phyloP scores from a whole-genome alignment of 2,888 invertebrate genomes.

The Hypselothyrea guttata region DNA sequence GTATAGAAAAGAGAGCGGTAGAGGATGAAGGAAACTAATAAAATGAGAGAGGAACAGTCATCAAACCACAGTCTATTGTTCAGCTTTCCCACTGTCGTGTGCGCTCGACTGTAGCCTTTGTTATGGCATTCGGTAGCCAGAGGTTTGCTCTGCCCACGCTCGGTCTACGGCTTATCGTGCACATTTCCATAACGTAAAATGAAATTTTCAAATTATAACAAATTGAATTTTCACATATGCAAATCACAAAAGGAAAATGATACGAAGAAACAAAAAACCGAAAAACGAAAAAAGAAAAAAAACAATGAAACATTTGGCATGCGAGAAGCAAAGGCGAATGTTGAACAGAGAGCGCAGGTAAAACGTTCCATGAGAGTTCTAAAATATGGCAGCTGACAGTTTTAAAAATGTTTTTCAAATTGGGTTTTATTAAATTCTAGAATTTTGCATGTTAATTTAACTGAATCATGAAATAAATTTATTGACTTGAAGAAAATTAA shows the following conservation, averaged over 20 bases:
- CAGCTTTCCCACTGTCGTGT: too few species aligned
- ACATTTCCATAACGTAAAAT: conserved; percentile 70
- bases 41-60: too few species aligned
- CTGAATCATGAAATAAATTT: too few species aligned
- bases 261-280: not conserved
- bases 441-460: too few species aligned
- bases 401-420: too few species aligned
- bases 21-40: too few species aligned
- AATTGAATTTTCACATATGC: conserved; percentile 65
- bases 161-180: conserved; percentile 55
- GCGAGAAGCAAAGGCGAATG: conserved; percentile 3
- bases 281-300: conserved; percentile 4
- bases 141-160: too few species aligned
- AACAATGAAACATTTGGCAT: conserved; percentile 8
- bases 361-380: not conserved
- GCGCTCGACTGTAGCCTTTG: not conserved
- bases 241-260: not conserved
- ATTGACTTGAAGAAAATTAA: too few species aligned
- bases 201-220: conserved; percentile 75
- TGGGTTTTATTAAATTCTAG: too few species aligned
- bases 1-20: not conserved
- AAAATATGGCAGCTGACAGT: too few species aligned
- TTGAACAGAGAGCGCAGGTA: not conserved
- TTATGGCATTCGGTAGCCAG: not conserved
- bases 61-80: too few species aligned